These are phyloP conservation scores for Xestia rhomboidea DNA, from an alignment of 2,888 invertebrate species.

Conservation along the genomic window DNA sequence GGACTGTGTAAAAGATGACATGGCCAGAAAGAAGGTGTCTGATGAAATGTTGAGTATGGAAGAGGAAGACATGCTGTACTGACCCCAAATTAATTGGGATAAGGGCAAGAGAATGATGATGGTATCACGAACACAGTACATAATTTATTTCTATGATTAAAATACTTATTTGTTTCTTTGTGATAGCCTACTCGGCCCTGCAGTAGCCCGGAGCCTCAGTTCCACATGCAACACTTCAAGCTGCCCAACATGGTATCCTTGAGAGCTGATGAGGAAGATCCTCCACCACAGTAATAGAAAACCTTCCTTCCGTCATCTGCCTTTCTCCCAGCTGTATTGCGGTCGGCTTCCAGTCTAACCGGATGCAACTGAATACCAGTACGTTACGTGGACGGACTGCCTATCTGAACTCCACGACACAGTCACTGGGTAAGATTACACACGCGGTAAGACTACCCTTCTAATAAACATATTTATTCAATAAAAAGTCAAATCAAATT, in stretches of 20 bases:
- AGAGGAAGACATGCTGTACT: too few species aligned
- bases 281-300: conserved; percentile 37
- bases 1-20: too few species aligned
- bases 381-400: neutral
- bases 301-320: neutral
- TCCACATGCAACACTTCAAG: conserved; percentile 94
- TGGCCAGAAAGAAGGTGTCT: too few species aligned
- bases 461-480: neutral
- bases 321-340: too few species aligned
- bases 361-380: neutral
- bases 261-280: conserved; percentile 74
- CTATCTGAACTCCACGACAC: neutral
- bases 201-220: conserved; percentile 92
- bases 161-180: neutral
- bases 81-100: too few species aligned
- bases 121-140: neutral
- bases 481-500: neutral
- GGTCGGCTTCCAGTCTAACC: neutral
- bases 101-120: too few species aligned
- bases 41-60: too few species aligned
- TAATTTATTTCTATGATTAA: neutral
- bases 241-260: conserved; percentile 92
- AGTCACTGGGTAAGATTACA: too few species aligned
- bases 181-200: conserved; percentile 79
- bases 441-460: neutral